Base-by-base conservation (phyloP, 2,888 invertebrate species). In the Tromatobia lineatoria region DNA sequence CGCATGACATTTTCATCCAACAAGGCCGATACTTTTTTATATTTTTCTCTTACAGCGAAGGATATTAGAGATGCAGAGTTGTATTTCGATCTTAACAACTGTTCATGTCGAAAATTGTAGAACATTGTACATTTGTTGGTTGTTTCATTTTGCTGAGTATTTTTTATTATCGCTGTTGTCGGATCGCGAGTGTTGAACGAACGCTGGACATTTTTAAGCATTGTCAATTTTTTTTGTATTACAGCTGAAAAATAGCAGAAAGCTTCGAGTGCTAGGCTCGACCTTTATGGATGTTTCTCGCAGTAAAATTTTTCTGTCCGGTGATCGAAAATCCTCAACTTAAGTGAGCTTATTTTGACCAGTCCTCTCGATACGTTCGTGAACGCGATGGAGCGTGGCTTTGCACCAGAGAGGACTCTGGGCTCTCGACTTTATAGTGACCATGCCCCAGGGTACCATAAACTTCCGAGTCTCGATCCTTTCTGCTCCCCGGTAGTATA, bases 391-490 rank as follows among this genome's bases (percentile, higher is more conserved):
- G 38, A 42, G 42, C 15, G 61, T 29, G 29, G 61, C 11, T 66
- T 66, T 42, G 42, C 23, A 34, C 23, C 42, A 13, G 25, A 11
- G 42, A 7, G 42, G 42, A 66, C 42, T 42, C 42, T 20, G 20
- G 42, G 13, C 64, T 74, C 82, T 82, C 59, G 67, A 82, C 77
- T 82, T 71, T 66, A 75, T 71, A 50, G 52, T 57, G 29, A 50
- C 20, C 64, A 66, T 47, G 57, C 66, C 70, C 71, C 57, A 47
- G 71, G 67, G 71, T 82, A 77, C 77, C 82, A 73, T 82, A 73
- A 82, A 82, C 77, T 73, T 57, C 73, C 11, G 67, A 29, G 20
- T 66, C 73, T 82, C 75, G 77, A 77, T 73, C 50, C 64, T 67
- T 34, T 59, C 61, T 42, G 42, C 11, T 64, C 66, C 70, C 18